Base-by-base conservation (phyloP, 2,113 vertebrate genomes). In the Nipponia nippon region DNA sequence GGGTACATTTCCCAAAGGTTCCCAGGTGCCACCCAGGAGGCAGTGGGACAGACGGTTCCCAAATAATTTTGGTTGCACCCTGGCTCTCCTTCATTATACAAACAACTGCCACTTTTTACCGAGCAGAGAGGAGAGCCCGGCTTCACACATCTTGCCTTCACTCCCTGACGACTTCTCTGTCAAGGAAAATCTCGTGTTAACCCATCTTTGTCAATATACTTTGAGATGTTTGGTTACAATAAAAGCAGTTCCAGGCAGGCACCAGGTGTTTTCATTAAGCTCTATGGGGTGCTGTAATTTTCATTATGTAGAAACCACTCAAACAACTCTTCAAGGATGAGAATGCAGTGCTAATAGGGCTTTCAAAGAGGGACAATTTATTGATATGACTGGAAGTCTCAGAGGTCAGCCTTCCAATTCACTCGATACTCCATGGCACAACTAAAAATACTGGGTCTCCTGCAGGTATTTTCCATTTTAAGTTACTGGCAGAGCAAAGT, bases 381-480 rank as follows among this genome's bases (percentile, higher is more conserved):
- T 78, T 80, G 85, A 62, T 80, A 67, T 32, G 47, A 59, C 59
- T 90, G 67, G 25, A 89, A 93, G 67, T 34, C 67, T 80, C 79
- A 71, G 85, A 90, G 79, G 32, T 78, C 90, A 93, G 29, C 55
- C 63, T 90, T 77, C 72, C 92, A 80, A 34, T 16, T 59, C 47
- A 56, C 55, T 86, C 6, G 10, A 50, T 87, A 79, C n/a, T 86
- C 38, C 18, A 10, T 6, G 11, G 73, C 83, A 75, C 18, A 56
- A 38, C 70, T 85, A 3, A 78, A 95, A 90, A 89, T 84, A 75
- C n/a, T 6, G 7, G 9, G 22, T 83, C 59, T 92, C 89, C 89
- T 73, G 80, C 86, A 94, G 83, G 13, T 83, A 86, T 85, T 93
- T 95, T 71, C 62, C 87, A 92, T 87, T 93, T 92, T 47, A 84